phyloP scores from a whole-genome alignment of 1,140 invertebrate species.

The Bursaphelenchus mucronatus region DNA sequence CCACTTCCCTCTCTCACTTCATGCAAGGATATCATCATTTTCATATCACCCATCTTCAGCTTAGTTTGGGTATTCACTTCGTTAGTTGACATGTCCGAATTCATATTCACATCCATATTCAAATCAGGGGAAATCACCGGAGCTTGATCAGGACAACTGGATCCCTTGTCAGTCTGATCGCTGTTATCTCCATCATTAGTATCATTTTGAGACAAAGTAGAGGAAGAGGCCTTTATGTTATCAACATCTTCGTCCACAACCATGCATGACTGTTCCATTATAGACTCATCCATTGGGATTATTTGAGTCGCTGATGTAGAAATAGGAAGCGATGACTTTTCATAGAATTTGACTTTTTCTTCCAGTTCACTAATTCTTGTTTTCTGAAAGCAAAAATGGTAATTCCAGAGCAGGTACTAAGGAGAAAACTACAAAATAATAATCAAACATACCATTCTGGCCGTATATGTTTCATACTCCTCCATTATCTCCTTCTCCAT shows the following conservation, averaged over 20 bases:
- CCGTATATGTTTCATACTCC: constrained; percentile 23
- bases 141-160: too few relatives aligned
- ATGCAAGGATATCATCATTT: constrained; percentile 39
- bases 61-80: constrained; percentile 27
- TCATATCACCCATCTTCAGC: constrained; percentile 27
- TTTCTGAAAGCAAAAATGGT: constrained; percentile 28
- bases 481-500: constrained; percentile 30
- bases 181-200: too few relatives aligned
- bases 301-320: constrained; percentile 12
- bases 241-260: constrained; percentile 15
- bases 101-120: too few relatives aligned
- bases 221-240: too few relatives aligned
- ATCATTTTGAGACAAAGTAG: too few relatives aligned
- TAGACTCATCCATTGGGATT: not conserved
- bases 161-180: too few relatives aligned
- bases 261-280: constrained; percentile 32
- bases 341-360: constrained; percentile 30
- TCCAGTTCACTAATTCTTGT: constrained; percentile 34
- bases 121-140: too few relatives aligned
- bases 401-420: too few relatives aligned
- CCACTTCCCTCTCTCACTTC: constrained; percentile 36
- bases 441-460: constrained; percentile 31
- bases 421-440: not conserved
- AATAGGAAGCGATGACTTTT: constrained; percentile 10
- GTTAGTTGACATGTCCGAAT: too few relatives aligned